A percentile compares a stretch with the other conserved stretches of the same genome.
These are phyloP conservation scores for Diacarnus erythraeanus DNA, from an alignment of 37 sponge, comb jelly and placozoan species.

Conservation along the genomic window DNA sequence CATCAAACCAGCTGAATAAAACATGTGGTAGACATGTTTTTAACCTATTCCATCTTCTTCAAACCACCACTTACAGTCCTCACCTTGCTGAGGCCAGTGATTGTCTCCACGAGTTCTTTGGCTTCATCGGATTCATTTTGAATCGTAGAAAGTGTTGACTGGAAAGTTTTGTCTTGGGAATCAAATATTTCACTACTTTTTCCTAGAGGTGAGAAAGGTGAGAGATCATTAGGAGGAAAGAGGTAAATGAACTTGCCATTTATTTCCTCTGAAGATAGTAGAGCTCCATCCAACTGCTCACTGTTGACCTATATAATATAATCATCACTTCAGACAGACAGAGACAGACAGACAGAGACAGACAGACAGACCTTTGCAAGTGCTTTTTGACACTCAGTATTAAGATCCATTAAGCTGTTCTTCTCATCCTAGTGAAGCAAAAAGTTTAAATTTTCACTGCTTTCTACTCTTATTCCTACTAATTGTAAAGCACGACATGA, in stretches of 20 bases:
- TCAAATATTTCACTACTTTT: neutral
- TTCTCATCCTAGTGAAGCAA: conserved; percentile 43
- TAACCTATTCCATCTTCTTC: no score
- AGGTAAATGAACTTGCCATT: neutral
- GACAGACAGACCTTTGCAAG: conserved; percentile 17
- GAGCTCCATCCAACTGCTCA: conserved; percentile 1
- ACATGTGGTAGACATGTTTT: no score
- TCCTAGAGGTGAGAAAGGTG: neutral
- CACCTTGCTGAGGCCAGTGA: conserved; percentile 9
- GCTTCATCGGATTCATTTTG: neutral
- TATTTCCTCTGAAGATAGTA: conserved; percentile 5
- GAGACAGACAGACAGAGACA: neutral
- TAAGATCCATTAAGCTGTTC: conserved; percentile 45
- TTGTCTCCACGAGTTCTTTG: neutral
- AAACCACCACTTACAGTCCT: no score
- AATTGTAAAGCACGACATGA: no score
- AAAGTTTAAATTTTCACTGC: no score
- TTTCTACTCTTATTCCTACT: no score
- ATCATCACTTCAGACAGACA: neutral
- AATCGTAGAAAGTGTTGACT: neutral
- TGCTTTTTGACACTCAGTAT: conserved; percentile 40
- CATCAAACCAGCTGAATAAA: no score
- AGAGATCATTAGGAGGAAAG: neutral
- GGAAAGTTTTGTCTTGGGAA: neutral
- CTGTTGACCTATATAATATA: conserved; percentile 4